A percentile compares a stretch with the other conserved stretches of the same genome.
Conservation (phyloP, 2,113 vertebrate genomes). For the Thamnophis sirtalis region DNA sequence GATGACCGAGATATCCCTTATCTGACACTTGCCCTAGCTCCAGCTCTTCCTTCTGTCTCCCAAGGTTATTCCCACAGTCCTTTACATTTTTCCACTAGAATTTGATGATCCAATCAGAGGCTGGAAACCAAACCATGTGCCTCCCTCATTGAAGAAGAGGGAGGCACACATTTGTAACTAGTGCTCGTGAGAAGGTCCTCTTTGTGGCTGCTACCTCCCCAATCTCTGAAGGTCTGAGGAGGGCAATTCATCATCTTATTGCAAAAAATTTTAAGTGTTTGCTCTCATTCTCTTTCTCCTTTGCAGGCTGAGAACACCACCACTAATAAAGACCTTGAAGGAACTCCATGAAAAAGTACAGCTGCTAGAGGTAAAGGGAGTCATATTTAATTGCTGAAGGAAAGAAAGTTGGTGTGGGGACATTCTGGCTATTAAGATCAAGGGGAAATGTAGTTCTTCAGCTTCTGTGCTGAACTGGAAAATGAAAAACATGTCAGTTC, state of each 20-base stretch:
- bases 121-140: not conserved
- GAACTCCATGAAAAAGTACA: constrained; percentile 83
- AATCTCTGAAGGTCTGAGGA: not conserved
- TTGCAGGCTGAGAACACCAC: constrained; percentile 77
- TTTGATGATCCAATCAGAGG: not conserved
- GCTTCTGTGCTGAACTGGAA: not conserved
- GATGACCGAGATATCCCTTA: not conserved
- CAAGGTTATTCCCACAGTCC: not conserved
- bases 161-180: too few relatives aligned
- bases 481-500: not conserved
- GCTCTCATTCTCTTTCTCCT: not conserved
- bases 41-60: not conserved
- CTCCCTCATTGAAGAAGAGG: not conserved
- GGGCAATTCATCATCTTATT: not conserved
- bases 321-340: constrained; percentile 76
- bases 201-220: too few relatives aligned
- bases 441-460: not conserved
- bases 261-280: not conserved
- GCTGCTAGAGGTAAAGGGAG: constrained; percentile 78
- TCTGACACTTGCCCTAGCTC: not conserved
- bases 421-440: not conserved
- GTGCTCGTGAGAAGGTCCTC: not conserved
- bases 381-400: not conserved
- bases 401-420: too few relatives aligned
- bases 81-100: not conserved